phyloP scores from a whole-genome alignment of 2,888 invertebrate species.

The Sminthurinus aureus region DNA sequence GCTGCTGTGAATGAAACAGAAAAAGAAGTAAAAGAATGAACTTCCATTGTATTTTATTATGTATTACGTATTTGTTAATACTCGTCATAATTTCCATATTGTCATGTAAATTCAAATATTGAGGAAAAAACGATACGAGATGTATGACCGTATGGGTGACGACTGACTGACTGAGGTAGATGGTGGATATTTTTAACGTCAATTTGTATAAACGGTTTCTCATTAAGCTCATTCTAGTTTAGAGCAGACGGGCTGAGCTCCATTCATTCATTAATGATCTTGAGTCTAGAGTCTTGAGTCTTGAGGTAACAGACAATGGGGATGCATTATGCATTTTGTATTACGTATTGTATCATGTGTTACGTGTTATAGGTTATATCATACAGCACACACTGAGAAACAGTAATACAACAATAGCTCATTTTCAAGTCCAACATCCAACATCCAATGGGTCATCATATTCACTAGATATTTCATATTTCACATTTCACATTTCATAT shows the following conservation, averaged over 20 bases:
- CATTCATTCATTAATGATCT: no score
- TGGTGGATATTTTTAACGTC: conserved; percentile 1
- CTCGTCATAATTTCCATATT: conserved; percentile 20
- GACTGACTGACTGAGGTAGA: neutral
- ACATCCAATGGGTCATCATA: no score
- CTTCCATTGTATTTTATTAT: neutral
- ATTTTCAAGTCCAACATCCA: neutral
- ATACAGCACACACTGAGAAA: neutral
- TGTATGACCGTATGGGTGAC: neutral
- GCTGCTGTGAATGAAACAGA: no score
- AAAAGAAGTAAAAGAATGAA: conserved; percentile 30
- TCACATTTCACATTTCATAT: neutral
- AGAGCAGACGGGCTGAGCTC: neutral
- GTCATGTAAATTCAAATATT: conserved; percentile 16
- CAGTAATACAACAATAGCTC: neutral
- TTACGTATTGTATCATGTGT: neutral
- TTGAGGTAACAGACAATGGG: neutral
- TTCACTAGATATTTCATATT: no score
- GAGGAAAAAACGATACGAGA: neutral
- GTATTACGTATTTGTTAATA: neutral
- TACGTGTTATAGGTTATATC: neutral
- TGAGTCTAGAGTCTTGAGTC: no score
- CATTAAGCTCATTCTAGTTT: neutral
- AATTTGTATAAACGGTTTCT: neutral
- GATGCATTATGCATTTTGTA: neutral